A percentile compares a stretch with the other conserved stretches of the same genome.
phyloP scores from a whole-genome alignment of 2,113 vertebrate genomes.

The Pomatorhinus ruficollis region DNA sequence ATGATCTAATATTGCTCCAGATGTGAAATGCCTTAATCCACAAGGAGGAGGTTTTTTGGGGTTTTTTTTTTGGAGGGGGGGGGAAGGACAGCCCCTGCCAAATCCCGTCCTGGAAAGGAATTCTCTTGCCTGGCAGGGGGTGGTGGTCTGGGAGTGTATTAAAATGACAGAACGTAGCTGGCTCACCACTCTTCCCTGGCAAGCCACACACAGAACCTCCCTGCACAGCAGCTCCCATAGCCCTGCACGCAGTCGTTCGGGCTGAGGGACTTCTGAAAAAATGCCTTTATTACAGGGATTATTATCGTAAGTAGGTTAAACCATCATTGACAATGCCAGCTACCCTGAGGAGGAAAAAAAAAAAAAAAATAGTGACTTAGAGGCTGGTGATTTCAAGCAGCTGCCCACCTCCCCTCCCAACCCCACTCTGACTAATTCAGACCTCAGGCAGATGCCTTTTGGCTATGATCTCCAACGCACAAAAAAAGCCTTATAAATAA shows the following conservation, averaged over 20 bases:
- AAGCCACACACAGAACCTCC: background rate
- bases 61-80: background rate
- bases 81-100: background rate
- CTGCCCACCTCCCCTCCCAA: conserved; percentile 14
- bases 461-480: background rate
- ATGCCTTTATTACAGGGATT: conserved; percentile 58
- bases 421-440: conserved; percentile 31
- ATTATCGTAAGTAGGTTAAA: conserved; percentile 65
- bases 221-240: background rate
- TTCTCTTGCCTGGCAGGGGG: background rate
- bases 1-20: conserved; percentile 13
- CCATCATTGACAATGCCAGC: conserved; percentile 36
- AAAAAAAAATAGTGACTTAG: background rate
- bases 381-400: conserved; percentile 5
- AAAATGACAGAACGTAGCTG: background rate
- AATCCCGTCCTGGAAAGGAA: background rate
- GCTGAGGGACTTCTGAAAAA: background rate
- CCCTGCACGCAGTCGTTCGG: background rate
- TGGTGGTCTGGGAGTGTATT: background rate
- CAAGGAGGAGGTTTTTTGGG: background rate
- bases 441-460: conserved; percentile 36
- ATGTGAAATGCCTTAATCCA: conserved; percentile 41
- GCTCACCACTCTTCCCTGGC: background rate
- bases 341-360: background rate
- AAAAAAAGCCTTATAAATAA: conserved; percentile 37